Evolutionary conservation across 2,797 vertebrate species (phyloP), one percentile per base, ranked within the genome.

Genomic region (Bradypodion pumilum): DNA sequence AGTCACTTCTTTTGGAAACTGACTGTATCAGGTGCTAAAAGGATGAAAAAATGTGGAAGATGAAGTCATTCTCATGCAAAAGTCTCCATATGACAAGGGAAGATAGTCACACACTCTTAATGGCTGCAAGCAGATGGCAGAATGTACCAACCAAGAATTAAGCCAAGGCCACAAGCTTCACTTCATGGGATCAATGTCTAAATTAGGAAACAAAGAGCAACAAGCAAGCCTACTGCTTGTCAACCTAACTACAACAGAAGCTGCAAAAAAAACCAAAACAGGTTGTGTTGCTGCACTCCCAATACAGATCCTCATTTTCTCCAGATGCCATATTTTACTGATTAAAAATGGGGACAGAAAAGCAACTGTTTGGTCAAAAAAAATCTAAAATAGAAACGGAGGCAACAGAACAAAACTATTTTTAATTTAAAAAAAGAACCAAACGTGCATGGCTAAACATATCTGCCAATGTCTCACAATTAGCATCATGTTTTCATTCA

Each of bases 131-230:
- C 49, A 89, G 4, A 0, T 52, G 60, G 32, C 74, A 83, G 68
- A 82, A 82, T 6, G 77, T 42, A 74, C 86, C 74, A 35, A 83
- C 29, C 66, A 90, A 92, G 91, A 87, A 87, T 56, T 59, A 86
- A 35, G 80, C 69, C 37, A 56, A 7, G 80, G 69, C 60, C 60
- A 72, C 42, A 74, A 88, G 72, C 83, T 89, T 88, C 82, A 27
- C 86, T 91, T 87, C 88, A 78, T 46, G 0, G 0, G 69, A 89
- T 74, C 86, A 40, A 87, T 84, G 49, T 90, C 90, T 86, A 87
- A 75, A 85, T 1, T 1, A 37, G 5, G 56, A 52, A 93, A 90
- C 80, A 83, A 60, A 82, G 86, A 59, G 10, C 3, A 74, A 56
- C 7, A 19, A 23, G 23, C 80, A 66, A 72, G 1, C 0, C 75